Base-by-base conservation (phyloP, 2,888 invertebrate genomes). In the Melinopterus prodromus region DNA sequence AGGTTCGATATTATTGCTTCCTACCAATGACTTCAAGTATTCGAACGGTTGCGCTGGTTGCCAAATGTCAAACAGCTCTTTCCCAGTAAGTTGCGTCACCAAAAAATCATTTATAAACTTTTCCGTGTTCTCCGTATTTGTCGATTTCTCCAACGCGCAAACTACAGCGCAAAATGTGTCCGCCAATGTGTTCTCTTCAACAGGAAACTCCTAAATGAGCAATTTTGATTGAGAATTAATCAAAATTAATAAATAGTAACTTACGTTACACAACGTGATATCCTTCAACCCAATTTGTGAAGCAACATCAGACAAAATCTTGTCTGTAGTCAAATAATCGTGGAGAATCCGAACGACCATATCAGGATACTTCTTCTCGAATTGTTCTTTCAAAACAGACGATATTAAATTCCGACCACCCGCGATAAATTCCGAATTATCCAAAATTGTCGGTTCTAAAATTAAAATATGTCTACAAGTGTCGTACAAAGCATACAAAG, bases 61-160 rank as follows among this genome's bases (percentile, higher is more conserved):
- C 95, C 97, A 98, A 81, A 96, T 91, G 81, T 97, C 97, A 84
- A 93, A 94, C 5, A 99, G 89, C 87, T 98, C 97, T 88, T 95
- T 93, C 15, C 95, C 97, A 87, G 95, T 93, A 71, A 99, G 89
- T 86, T 95, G 95, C 2, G 96, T 93, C 79, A 99, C 92, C 78
- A 99, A 92, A 86, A 96, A 95, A 87, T 99, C 99, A 78, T 95
- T 91, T 0, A 99, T 93, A 90, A 99, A 97, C 80, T 91, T 89
- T 79, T 94, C 92, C 0, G 96, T 93, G 78, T 92, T 91, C 77
- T 93, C 91, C 71, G 91, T 88, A 37, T 94, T 93, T 36, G 94
- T 92, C 36, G 95, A 95, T 79, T 91, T 90, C 0, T 92, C 89
- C 6, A 99, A 88, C 0, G 96, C 96, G 15, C 94, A 95, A 69